These are phyloP conservation scores for Zygothrica quintamaculata DNA, from an alignment of 2,888 invertebrate genomes.

Conservation along the genomic window DNA sequence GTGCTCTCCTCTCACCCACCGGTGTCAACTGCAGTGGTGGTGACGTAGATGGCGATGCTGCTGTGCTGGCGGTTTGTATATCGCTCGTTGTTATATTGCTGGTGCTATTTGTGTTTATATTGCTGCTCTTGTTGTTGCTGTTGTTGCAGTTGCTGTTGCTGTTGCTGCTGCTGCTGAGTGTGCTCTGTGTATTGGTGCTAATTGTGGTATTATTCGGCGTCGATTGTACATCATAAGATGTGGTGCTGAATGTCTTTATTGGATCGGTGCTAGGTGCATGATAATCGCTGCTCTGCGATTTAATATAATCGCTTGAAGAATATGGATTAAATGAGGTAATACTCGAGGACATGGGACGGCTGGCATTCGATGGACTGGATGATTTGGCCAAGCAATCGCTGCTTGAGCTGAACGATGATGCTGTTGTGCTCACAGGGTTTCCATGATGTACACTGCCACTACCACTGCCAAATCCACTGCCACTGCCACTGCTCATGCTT, in stretches of 20 bases:
- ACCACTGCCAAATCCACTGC: constrained; percentile 34
- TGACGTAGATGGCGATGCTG: constrained; percentile 69
- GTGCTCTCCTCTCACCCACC: constrained; percentile 60
- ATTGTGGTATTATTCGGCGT: constrained; percentile 81
- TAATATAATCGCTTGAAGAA: constrained; percentile 84
- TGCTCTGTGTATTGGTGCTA: constrained; percentile 62
- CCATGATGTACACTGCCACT: constrained; percentile 39
- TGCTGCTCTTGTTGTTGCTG: constrained; percentile 60
- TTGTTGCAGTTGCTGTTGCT: no score
- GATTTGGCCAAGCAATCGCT: constrained; percentile 84
- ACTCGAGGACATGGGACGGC: constrained; percentile 83
- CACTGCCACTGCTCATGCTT: constrained; percentile 66
- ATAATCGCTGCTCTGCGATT: constrained; percentile 84
- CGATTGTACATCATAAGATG: constrained; percentile 84
- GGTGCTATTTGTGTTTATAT: constrained; percentile 60
- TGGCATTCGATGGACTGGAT: constrained; percentile 81
- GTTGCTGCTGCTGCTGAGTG: constrained; percentile 49
- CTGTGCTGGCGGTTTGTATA: constrained; percentile 35
- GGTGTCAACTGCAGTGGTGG: constrained; percentile 81
- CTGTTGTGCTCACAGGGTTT: constrained; percentile 70
- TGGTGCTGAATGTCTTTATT: constrained; percentile 84
- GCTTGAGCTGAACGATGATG: constrained; percentile 83
- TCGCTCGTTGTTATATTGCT: constrained; percentile 45
- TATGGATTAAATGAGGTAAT: constrained; percentile 84
- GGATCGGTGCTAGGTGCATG: constrained; percentile 84